A percentile compares a stretch with the other conserved stretches of the same genome.
phyloP scores from a whole-genome alignment of 2,113 vertebrate species.

The Ophiodon elongatus region DNA sequence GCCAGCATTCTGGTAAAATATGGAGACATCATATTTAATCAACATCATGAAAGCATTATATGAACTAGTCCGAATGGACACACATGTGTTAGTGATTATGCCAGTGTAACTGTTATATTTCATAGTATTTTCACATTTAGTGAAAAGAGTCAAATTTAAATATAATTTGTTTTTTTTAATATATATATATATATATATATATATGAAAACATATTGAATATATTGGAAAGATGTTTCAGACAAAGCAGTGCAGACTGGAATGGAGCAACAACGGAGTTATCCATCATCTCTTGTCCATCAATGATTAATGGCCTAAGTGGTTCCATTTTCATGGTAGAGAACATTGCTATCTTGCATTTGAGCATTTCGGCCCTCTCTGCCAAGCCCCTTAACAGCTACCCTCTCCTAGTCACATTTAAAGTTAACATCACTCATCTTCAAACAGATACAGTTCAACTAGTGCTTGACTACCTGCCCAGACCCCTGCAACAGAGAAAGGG shows the following conservation, averaged over 20 bases:
- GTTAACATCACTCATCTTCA: conserved; percentile 51
- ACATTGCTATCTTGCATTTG: conserved; percentile 73
- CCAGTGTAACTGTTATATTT: conserved; percentile 28
- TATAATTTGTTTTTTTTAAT: conserved; percentile 10
- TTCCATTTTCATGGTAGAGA: conserved; percentile 80
- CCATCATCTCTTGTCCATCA: conserved; percentile 75
- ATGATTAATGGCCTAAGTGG: conserved; percentile 82
- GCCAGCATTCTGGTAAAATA: conserved; percentile 36
- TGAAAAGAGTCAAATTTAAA: background rate
- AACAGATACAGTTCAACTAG: conserved; percentile 24
- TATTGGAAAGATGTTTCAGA: conserved; percentile 26
- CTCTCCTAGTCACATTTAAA: conserved; percentile 38
- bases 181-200: too few species aligned
- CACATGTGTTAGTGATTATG: conserved; percentile 27
- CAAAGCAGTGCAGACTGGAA: conserved; percentile 16
- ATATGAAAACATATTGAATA: conserved; percentile 7
- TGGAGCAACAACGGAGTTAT: conserved; percentile 60
- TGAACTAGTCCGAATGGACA: conserved; percentile 3
- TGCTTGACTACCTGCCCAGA: conserved; percentile 9
- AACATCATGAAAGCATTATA: background rate
- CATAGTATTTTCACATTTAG: conserved; percentile 3
- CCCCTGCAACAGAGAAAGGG: background rate
- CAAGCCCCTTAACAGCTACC: conserved; percentile 36
- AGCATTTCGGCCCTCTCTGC: conserved; percentile 56
- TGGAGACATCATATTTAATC: conserved; percentile 7